Base-by-base conservation (phyloP, 2,888 invertebrate genomes). In the Spodoptera littoralis region DNA sequence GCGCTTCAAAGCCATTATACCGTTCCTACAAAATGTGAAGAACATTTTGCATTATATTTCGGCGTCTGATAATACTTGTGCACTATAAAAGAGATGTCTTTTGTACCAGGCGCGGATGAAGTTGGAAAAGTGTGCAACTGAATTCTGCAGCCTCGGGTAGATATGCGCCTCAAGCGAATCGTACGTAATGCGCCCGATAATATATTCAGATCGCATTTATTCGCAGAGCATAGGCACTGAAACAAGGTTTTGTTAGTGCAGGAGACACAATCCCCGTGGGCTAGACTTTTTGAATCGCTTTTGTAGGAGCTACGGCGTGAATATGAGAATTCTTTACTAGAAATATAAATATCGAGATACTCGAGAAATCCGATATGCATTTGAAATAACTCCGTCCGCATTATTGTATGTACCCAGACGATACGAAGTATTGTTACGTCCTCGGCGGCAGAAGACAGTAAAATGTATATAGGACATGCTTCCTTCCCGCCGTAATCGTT, bases 141-240 rank as follows among this genome's bases (percentile, higher is more conserved):
- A 86, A 90, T 90, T 86, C 85, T 87, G 85, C 88, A 90, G 84
- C 80, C 84, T 80, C 81, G 80, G 82, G 83, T 84, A 89, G 88
- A 90, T 89, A 88, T 85, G 82, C 88, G 90, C 84, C 92, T 92
- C 91, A 87, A 91, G 90, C 89, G 92, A 90, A 87, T 83, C 90
- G 91, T 87, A 89, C 83, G 87, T 94, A 93, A 93, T 93, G 89
- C 89, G 88, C 88, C 86, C 88, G 91, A 91, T 92, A 92, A 93
- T 92, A 92, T 91, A 93, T 93, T 93, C 93, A 84, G 87, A 92
- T 92, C 88, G 90, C 89, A 92, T 93, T 91, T 92, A 91, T 92
- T 90, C 89, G 83, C 77, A 79, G 84, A 89, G 85, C 86, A 90
- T 91, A 89, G 90, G 88, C 88, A 88, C 79, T 86, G 90, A 89